phyloP scores from a whole-genome alignment of 2,113 vertebrate genomes.

The Paralichthys olivaceus region DNA sequence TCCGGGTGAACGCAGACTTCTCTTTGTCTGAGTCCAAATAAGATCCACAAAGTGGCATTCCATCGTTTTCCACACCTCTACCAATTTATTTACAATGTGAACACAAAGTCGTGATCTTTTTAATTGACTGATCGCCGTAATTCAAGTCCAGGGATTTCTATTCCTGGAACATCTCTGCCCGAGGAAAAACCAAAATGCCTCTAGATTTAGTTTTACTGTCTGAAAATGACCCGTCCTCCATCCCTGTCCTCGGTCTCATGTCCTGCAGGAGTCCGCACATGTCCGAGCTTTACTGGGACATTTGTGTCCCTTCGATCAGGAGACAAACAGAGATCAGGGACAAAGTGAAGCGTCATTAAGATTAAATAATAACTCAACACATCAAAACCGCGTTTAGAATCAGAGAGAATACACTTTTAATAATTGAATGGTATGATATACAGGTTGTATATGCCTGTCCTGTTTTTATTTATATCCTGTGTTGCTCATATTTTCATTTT shows the following conservation, averaged over 20 bases:
- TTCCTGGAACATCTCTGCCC: slow-evolving; percentile 55
- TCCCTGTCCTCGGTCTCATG: slow-evolving; percentile 46
- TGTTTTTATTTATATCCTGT: no score
- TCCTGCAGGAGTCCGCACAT: slow-evolving; percentile 45
- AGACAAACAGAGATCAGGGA: slow-evolving; percentile 29
- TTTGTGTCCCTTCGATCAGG: slow-evolving; percentile 33
- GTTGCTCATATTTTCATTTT: not conserved
- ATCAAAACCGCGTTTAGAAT: not conserved
- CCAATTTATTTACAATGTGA: slow-evolving; percentile 62
- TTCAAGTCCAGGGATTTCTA: slow-evolving; percentile 63
- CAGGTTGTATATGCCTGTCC: no score
- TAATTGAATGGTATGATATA: not conserved
- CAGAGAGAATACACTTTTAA: not conserved
- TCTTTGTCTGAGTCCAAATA: slow-evolving; percentile 67
- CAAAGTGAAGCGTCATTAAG: slow-evolving; percentile 8
- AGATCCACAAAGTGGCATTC: slow-evolving; percentile 45
- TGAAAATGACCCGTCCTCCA: slow-evolving; percentile 64
- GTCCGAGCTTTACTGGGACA: slow-evolving; percentile 57
- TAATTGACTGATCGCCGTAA: slow-evolving; percentile 40
- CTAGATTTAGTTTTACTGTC: slow-evolving; percentile 59
- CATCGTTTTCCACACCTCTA: not conserved
- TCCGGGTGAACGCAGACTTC: slow-evolving; percentile 73
- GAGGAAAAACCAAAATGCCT: slow-evolving; percentile 58
- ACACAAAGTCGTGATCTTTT: slow-evolving; percentile 57
- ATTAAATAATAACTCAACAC: slow-evolving; percentile 25